Base-by-base conservation (phyloP, 2,797 vertebrate genomes). In the Sebastes miniatus region DNA sequence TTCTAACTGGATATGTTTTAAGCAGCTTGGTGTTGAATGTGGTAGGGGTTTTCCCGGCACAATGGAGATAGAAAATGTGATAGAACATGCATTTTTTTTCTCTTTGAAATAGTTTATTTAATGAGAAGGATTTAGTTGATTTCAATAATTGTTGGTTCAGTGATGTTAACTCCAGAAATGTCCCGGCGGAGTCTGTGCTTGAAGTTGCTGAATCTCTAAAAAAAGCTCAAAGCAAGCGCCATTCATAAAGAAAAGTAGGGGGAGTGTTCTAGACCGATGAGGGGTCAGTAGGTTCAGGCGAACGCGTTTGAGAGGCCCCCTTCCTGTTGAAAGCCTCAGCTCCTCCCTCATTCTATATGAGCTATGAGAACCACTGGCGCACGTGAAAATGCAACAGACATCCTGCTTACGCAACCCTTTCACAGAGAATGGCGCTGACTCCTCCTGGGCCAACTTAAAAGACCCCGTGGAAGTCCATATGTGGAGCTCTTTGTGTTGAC, bases 201-300 rank as follows among this genome's bases (percentile, higher is more conserved):
- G 39, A 74, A 61, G 18, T 65, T 29, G 63, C 57, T 57, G 52
- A 70, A 34, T 47, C 27, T 50, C 18, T 10, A 43, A 56, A 43
- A 56, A 58, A 39, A 39, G 58, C 31, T 34, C 31, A 76, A 69
- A 69, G 62, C 25, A 12, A 36, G 50, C 25, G 5, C 8, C n/a
- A 52, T 81, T 77, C 50, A 73, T 47, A 68, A 83, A 80, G n/a
- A 57, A 34, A 61, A 58, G 8, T 20, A 20, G 16, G 65, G 71
- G 52, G 57, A 39, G 34, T 16, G n/a, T 27, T 76, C 20, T 13
- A 59, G 22, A 73, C 81, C 54, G 56, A 77, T 11, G 12, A 54
- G 31, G 8, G 81, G 88, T 92, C 76, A 87, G 13, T 50, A 31
- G 76, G 89, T 92, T 91, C 71, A 85, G 13, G 20, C 50, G 3